phyloP scores from a whole-genome alignment of 2,797 vertebrate species.

The Otolemur crassicaudatus region DNA sequence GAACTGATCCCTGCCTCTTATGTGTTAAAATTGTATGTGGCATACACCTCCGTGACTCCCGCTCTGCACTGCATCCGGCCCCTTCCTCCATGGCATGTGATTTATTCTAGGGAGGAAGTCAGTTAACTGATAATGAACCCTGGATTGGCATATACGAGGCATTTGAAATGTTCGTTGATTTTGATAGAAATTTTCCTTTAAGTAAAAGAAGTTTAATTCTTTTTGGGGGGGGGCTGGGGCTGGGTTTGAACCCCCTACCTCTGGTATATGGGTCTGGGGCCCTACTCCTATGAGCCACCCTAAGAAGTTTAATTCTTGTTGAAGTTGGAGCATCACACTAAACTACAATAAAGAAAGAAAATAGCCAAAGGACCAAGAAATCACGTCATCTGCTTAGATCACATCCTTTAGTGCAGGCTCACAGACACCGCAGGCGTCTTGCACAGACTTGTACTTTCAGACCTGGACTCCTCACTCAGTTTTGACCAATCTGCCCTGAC shows the following conservation, averaged over 20 bases:
- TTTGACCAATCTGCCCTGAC: not conserved
- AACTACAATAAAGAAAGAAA: not conserved
- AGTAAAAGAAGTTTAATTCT: not conserved
- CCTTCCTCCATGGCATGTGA: not conserved
- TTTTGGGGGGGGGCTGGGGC: no score
- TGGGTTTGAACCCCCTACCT: no score
- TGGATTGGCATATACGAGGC: not conserved
- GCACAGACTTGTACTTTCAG: not conserved
- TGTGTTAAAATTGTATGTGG: not conserved
- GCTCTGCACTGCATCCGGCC: not conserved
- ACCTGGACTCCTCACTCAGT: not conserved
- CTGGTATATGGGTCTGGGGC: no score
- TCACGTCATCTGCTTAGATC: not conserved
- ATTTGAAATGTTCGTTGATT: not conserved
- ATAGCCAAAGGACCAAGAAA: not conserved
- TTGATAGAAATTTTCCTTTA: not conserved
- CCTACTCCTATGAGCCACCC: no score
- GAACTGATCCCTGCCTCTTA: not conserved
- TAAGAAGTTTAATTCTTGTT: not conserved
- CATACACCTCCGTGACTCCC: fast-evolving
- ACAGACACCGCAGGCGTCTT: not conserved
- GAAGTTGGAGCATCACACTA: not conserved
- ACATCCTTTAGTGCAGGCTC: not conserved
- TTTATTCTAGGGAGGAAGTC: not conserved
- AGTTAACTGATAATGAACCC: not conserved